phyloP scores from a whole-genome alignment of 1,140 invertebrate species.

The Drosophila athabasca region DNA sequence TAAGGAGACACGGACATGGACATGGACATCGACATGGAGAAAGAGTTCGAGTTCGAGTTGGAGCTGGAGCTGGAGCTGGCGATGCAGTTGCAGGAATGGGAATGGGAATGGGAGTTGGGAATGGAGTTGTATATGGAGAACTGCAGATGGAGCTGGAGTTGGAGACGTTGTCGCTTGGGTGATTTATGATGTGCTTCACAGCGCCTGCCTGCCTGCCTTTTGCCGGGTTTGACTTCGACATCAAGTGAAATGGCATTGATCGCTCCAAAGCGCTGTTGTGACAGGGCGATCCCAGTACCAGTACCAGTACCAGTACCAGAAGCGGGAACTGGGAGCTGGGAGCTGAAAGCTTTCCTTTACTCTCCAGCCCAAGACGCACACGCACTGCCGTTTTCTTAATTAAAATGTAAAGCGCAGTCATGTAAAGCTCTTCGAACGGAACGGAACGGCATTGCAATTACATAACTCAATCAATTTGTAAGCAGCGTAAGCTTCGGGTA shows the following conservation, averaged over 20 bases:
- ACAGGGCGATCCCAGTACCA: slow-evolving; percentile 21
- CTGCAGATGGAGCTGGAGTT: slow-evolving; percentile 10
- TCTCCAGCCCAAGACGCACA: not conserved
- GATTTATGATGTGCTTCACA: slow-evolving; percentile 79
- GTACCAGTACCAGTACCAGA: too few species aligned
- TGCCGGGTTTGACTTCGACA: slow-evolving; percentile 46
- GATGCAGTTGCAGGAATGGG: not conserved
- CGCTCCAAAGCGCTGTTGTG: slow-evolving; percentile 69
- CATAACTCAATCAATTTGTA: slow-evolving; percentile 83
- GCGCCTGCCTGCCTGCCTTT: too few species aligned
- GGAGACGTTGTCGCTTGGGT: slow-evolving; percentile 40
- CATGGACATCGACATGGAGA: slow-evolving; percentile 30
- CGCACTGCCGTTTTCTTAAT: slow-evolving; percentile 59
- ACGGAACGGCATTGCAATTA: slow-evolving; percentile 55
- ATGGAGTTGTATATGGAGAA: slow-evolving; percentile 23
- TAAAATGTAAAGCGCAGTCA: slow-evolving; percentile 76
- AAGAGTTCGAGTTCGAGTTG: slow-evolving; percentile 12
- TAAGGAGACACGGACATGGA: slow-evolving; percentile 63
- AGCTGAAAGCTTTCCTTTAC: not conserved
- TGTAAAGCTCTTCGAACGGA: slow-evolving; percentile 47
- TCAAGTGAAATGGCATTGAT: slow-evolving; percentile 78
- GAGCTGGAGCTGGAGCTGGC: not conserved
- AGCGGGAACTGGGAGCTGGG: too few species aligned
- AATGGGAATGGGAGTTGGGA: slow-evolving; percentile 6
- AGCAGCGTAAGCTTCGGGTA: slow-evolving; percentile 17